phyloP scores from a whole-genome alignment of 2,113 vertebrate genomes.

The Calypte anna region DNA sequence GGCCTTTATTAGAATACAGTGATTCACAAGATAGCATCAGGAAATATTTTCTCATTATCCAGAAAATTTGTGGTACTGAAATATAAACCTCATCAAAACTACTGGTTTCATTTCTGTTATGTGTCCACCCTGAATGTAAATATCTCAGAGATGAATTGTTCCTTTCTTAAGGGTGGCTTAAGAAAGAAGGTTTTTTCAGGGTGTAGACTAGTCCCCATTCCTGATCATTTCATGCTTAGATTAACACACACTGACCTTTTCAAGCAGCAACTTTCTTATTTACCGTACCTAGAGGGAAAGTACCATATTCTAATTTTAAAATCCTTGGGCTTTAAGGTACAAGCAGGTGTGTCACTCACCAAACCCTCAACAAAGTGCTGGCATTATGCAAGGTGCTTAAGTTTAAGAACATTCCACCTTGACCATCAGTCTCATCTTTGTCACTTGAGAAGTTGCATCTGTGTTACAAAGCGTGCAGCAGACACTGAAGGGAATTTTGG shows the following conservation, averaged over 20 bases:
- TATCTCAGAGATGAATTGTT: slow-evolving; percentile 9
- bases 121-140: not conserved
- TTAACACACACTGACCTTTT: slow-evolving; percentile 60
- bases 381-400: slow-evolving; percentile 44
- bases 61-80: not conserved
- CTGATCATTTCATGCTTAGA: slow-evolving; percentile 22
- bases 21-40: not conserved
- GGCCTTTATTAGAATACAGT: fast-evolving
- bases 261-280: slow-evolving; percentile 51
- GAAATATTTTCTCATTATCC: not conserved
- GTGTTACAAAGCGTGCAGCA: not conserved
- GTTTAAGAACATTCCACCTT: slow-evolving; percentile 3
- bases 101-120: not conserved
- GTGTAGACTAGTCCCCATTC: slow-evolving; percentile 26
- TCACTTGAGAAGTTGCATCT: not conserved
- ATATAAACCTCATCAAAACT: not conserved
- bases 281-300: slow-evolving; percentile 56
- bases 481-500: not conserved
- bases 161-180: not conserved
- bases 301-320: not conserved
- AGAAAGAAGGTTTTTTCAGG: not conserved
- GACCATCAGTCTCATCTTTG: not conserved
- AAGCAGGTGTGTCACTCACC: slow-evolving; percentile 46
- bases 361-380: not conserved
- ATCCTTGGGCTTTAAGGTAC: not conserved